Evolutionary conservation across 2,888 invertebrate genomes (phyloP).

Genomic region (Stictocephala bisonia): DNA sequence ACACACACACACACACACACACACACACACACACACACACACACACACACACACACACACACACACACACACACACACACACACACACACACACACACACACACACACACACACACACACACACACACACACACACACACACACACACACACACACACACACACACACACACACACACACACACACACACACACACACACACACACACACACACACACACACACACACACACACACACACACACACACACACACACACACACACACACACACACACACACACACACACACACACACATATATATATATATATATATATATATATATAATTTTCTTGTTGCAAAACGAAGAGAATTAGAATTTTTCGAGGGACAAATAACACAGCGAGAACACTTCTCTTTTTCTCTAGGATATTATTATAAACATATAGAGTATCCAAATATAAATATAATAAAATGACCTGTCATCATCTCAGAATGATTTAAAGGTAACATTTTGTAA

Average conservation of each 20-base stretch:
- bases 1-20: constrained; percentile 13
- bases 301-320: background rate
- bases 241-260: background rate
- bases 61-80: constrained; percentile 13
- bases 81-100: constrained; percentile 4
- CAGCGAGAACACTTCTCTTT: too few species aligned
- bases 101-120: constrained; percentile 4
- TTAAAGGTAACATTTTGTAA: too few species aligned
- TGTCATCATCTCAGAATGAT: too few species aligned
- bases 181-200: constrained; percentile 13
- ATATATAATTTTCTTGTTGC: too few species aligned
- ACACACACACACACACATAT: background rate
- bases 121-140: constrained; percentile 13
- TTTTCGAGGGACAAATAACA: too few species aligned
- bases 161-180: constrained; percentile 13
- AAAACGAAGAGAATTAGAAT: too few species aligned
- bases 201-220: constrained; percentile 13
- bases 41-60: background rate
- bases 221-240: constrained; percentile 13
- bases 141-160: constrained; percentile 1
- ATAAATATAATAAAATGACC: too few species aligned
- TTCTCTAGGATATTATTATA: too few species aligned
- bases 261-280: constrained; percentile 3
- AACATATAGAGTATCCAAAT: too few species aligned
- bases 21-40: constrained; percentile 9